Evolutionary conservation across 2,113 vertebrate genomes (phyloP).

Genomic region (Prochilodus magdalenae): DNA sequence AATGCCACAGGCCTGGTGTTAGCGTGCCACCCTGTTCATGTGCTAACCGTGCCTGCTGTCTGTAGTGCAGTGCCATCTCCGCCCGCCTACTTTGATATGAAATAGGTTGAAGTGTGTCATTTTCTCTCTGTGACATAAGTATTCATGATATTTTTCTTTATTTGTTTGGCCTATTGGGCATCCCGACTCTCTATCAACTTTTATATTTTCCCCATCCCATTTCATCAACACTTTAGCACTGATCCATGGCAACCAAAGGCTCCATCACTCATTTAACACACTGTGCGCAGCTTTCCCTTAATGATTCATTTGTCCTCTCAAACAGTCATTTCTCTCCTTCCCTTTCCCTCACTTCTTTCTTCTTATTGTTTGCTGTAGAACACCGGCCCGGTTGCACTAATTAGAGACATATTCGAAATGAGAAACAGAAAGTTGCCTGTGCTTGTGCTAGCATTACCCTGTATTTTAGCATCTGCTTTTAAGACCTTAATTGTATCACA

Average conservation of each 20-base stretch:
- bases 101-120: conserved; percentile 2
- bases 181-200: background rate
- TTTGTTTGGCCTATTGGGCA: background rate
- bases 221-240: conserved; percentile 3
- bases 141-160: background rate
- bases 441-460: background rate
- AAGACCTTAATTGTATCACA: conserved; percentile 10
- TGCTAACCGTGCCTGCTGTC: conserved; percentile 10
- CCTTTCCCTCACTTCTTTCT: background rate
- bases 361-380: background rate
- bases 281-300: background rate
- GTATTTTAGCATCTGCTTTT: conserved; percentile 21
- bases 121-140: background rate
- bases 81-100: background rate
- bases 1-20: conserved; percentile 7
- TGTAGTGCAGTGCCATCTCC: conserved; percentile 1
- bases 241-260: background rate
- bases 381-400: conserved; percentile 11
- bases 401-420: conserved; percentile 2
- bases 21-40: background rate
- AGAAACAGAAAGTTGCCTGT: background rate
- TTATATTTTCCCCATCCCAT: background rate
- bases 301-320: background rate
- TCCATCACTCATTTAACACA: background rate
- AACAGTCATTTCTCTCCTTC: background rate